Percentiles rank a stretch among this genome's conserved stretches.
phyloP scores from a whole-genome alignment of 2,888 invertebrate species.

The Drosophila flavopinicola region DNA sequence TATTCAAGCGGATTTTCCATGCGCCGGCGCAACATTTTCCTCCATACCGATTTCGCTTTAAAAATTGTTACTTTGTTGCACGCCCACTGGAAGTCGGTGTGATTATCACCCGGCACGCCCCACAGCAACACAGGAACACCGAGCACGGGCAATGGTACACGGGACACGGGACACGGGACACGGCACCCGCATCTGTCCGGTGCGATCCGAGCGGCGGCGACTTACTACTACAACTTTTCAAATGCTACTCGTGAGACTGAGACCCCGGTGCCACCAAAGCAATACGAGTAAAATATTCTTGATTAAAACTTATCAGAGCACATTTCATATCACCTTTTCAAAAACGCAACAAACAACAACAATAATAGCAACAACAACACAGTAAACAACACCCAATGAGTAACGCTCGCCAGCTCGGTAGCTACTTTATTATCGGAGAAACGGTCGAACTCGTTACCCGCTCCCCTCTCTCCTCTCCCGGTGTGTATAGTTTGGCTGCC shows the following conservation, averaged over 20 bases:
- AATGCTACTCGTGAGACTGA: constrained; percentile 75
- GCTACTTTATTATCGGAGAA: constrained; percentile 72
- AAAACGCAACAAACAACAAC: constrained; percentile 67
- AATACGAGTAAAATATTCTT: constrained; percentile 77
- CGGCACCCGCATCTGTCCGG: constrained; percentile 52
- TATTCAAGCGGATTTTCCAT: constrained; percentile 69
- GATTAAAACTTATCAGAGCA: constrained; percentile 83
- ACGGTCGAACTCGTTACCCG: constrained; percentile 72
- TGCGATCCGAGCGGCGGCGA: constrained; percentile 64
- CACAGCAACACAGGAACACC: constrained; percentile 34
- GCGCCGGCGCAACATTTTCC: constrained; percentile 67
- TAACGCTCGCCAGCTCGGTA: constrained; percentile 62
- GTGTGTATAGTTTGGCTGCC: constrained; percentile 62
- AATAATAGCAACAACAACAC: constrained; percentile 34
- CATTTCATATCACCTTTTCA: constrained; percentile 81
- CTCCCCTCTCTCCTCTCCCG: constrained; percentile 27
- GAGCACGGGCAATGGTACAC: constrained; percentile 25
- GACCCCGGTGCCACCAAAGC: constrained; percentile 70
- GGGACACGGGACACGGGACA: constrained; percentile 13
- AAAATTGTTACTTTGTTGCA: constrained; percentile 35
- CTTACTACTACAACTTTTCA: constrained; percentile 80
- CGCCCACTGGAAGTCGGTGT: constrained; percentile 43
- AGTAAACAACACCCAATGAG: constrained; percentile 49
- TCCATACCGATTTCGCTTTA: constrained; percentile 17
- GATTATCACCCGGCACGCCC: constrained; percentile 63